A percentile compares a stretch with the other conserved stretches of the same genome.
Evolutionary conservation across 1,140 invertebrate genomes (phyloP).

Genomic region (Lysiphlebus fabarum): DNA sequence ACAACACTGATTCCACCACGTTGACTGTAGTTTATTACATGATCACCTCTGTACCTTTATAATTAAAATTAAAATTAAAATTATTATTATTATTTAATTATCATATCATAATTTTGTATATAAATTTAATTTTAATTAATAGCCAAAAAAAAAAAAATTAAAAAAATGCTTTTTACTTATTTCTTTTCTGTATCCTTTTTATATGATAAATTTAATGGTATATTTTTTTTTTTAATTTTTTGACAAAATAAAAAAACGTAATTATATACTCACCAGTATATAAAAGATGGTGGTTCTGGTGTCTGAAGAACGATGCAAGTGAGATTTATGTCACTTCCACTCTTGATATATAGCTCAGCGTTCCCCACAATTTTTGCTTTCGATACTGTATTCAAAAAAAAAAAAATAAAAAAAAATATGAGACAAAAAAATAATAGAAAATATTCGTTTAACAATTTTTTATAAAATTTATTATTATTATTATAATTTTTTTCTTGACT

Average conservation of each 20-base stretch:
- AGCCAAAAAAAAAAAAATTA: not conserved
- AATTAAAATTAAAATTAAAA: conserved; percentile 15
- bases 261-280: conserved; percentile 69
- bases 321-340: conserved; percentile 85
- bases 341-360: conserved; percentile 80
- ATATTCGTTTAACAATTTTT: not conserved
- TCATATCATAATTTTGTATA: no score
- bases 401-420: conserved; percentile 29
- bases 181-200: not conserved
- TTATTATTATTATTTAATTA: no score
- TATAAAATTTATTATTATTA: not conserved
- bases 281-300: conserved; percentile 83
- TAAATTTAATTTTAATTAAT: not conserved
- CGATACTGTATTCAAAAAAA: conserved; percentile 67
- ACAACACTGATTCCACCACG: conserved; percentile 81
- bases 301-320: conserved; percentile 83
- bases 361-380: conserved; percentile 84
- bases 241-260: conserved; percentile 1
- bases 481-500: no score
- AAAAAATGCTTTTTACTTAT: not conserved
- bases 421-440: not conserved
- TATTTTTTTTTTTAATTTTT: no score
- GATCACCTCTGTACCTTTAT: conserved; percentile 69
- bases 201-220: not conserved
- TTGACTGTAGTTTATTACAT: conserved; percentile 85